Percentiles rank a stretch among this genome's conserved stretches.
Conservation (phyloP, 2,113 vertebrate genomes). For the Oxygymnocypris stewartii region DNA sequence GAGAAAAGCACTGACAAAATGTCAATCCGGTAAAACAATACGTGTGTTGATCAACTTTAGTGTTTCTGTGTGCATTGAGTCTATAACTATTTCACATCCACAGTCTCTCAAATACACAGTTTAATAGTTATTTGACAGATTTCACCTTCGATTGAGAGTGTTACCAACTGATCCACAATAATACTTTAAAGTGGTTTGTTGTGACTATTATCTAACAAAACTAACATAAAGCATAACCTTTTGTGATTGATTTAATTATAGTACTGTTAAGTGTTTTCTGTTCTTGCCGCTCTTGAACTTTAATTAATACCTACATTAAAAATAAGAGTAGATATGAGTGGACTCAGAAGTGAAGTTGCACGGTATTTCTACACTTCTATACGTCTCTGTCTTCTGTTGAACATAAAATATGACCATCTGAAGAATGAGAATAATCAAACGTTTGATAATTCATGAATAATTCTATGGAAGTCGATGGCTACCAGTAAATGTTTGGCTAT, state of each 20-base stretch:
- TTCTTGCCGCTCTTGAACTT: background rate
- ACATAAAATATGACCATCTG: no score
- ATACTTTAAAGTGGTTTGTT: background rate
- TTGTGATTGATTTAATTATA: constrained; percentile 1
- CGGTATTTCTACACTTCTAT: background rate
- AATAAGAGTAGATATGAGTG: background rate
- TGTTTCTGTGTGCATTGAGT: background rate
- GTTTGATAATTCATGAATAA: no score
- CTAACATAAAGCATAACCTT: constrained; percentile 7
- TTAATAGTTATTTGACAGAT: background rate
- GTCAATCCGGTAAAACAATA: background rate
- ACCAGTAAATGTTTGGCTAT: no score
- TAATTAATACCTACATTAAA: background rate
- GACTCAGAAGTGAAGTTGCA: background rate
- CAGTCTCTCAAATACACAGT: background rate
- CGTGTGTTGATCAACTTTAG: background rate
- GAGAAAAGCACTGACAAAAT: background rate
- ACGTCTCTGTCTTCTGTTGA: no score
- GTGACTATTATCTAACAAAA: background rate
- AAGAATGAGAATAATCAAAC: no score
- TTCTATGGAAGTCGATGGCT: no score
- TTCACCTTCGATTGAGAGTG: background rate
- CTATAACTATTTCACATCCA: background rate
- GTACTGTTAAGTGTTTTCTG: background rate
- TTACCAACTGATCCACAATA: background rate